Evolutionary conservation across 2,113 vertebrate species (phyloP).

Genomic region (Oreochromis tanganicae): DNA sequence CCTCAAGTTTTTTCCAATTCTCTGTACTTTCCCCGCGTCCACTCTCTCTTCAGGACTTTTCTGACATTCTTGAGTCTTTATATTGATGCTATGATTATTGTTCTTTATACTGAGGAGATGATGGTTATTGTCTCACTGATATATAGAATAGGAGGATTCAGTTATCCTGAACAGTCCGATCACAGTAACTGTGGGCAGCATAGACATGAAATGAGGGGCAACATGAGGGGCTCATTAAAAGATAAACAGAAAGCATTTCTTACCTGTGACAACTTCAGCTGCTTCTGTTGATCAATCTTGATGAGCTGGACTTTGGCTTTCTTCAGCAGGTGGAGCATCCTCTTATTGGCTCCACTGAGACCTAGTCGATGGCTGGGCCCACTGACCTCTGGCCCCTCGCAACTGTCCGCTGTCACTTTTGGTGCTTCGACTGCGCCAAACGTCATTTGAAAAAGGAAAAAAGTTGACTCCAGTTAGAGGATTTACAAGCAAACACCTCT

Average conservation of each 20-base stretch:
- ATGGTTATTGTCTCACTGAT: background rate
- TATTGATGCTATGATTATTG: background rate
- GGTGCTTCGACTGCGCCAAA: constrained; percentile 4
- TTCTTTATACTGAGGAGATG: background rate
- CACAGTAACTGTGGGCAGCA: background rate
- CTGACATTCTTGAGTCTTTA: background rate
- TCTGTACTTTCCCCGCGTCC: background rate
- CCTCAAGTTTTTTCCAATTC: background rate
- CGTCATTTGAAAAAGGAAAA: background rate
- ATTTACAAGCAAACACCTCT: background rate
- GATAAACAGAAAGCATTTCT: background rate
- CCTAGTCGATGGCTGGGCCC: constrained; percentile 53
- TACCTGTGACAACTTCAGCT: constrained; percentile 74
- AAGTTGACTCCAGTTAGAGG: background rate
- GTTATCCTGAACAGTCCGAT: background rate
- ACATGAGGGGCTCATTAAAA: background rate
- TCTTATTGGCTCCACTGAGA: constrained; percentile 82
- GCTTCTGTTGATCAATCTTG: constrained; percentile 90
- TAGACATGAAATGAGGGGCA: background rate
- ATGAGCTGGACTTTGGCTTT: constrained; percentile 89
- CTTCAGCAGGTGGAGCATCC: constrained; percentile 85
- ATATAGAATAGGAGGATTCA: background rate
- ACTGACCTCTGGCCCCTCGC: constrained; percentile 23
- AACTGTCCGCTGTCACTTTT: background rate
- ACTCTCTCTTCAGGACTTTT: background rate